These are phyloP conservation scores for Dallia pectoralis DNA, from an alignment of 2,797 vertebrate species.

Conservation along the genomic window DNA sequence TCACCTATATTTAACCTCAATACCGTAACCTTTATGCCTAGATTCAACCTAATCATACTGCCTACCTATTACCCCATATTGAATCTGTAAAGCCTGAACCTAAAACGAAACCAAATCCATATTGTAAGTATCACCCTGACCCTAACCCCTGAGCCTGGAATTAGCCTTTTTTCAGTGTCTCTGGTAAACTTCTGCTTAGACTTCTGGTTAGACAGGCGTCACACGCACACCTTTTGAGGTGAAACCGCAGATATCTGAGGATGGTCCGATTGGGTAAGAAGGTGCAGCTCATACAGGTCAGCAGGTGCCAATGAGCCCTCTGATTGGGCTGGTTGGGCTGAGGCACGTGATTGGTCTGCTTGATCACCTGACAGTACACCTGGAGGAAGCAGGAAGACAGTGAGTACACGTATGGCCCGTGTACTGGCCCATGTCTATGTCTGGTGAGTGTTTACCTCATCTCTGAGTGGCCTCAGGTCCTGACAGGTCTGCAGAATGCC, in stretches of 20 bases:
- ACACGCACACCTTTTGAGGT: slow-evolving; percentile 83
- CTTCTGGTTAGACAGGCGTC: neutral
- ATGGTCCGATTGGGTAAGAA: slow-evolving; percentile 89
- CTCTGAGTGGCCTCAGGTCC: slow-evolving; percentile 87
- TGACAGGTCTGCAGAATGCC: slow-evolving; percentile 94
- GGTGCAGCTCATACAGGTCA: slow-evolving; percentile 92
- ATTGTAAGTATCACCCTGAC: too few relatives aligned
- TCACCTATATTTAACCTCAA: too few relatives aligned
- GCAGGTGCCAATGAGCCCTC: slow-evolving; percentile 90
- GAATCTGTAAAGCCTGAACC: too few relatives aligned
- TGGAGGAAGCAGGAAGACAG: slow-evolving; percentile 22
- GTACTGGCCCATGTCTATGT: neutral
- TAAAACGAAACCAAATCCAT: too few relatives aligned
- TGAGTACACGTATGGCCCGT: neutral
- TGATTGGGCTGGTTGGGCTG: slow-evolving; percentile 70
- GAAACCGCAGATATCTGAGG: slow-evolving; percentile 91
- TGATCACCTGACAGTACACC: slow-evolving; percentile 94
- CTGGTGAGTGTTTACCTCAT: slow-evolving; percentile 69
- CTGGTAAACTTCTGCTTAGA: too few relatives aligned
- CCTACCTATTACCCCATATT: too few relatives aligned
- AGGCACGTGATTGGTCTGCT: slow-evolving; percentile 91
- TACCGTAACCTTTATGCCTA: too few relatives aligned
- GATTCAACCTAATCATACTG: too few relatives aligned
- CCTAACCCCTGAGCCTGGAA: too few relatives aligned
- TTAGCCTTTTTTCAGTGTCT: too few relatives aligned